Evolutionary conservation across 2,113 vertebrate genomes (phyloP), one percentile per base, ranked within the genome.

Genomic region (Tetrao urogallus): DNA sequence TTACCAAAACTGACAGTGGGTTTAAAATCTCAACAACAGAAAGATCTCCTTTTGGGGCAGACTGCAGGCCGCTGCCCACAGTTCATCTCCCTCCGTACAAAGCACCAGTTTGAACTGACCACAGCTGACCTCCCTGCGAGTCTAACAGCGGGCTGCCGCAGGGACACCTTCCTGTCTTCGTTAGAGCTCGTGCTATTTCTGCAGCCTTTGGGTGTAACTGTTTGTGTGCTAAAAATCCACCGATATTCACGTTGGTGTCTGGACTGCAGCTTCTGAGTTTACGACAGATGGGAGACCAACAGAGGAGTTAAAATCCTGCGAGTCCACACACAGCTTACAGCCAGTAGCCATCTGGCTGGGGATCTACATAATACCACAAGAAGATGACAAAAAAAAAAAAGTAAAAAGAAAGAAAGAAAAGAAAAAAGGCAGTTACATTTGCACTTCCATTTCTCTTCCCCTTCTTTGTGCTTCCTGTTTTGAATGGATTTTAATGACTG

Each of bases 261-360:
- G 82, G 92, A 86, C 91, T 94, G 76, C 70, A 75, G 86, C 65
- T 90, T 84, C 57, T 28, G 27, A 88, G 90, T 83, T 92, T 86
- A 90, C 78, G 73, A 94, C 96, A 96, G 96, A 96, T 96, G 96
- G 96, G 90, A 86, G 91, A 79, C 73, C 76, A 95, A 95, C 63
- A 93, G 88, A 95, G 92, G 90, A 96, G 93, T 92, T 95, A 95
- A 96, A 95, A 96, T 95, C 88, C 90, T 91, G 77, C 72, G 94
- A 95, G 95, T 95, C 88, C 83, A 93, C 75, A 45, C 84, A 92
- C 42, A 94, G 86, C 83, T 95, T 95, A 97, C 84, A 95, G 92
- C 93, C 95, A 95, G 93, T 90, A 91, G 94, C 94, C 94, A 95
- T 95, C 93, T 97, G 95, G 92, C 90, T 92, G 78, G 42, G 81